phyloP scores from a whole-genome alignment of 2,888 invertebrate genomes.

The Eustalomyia histrio region DNA sequence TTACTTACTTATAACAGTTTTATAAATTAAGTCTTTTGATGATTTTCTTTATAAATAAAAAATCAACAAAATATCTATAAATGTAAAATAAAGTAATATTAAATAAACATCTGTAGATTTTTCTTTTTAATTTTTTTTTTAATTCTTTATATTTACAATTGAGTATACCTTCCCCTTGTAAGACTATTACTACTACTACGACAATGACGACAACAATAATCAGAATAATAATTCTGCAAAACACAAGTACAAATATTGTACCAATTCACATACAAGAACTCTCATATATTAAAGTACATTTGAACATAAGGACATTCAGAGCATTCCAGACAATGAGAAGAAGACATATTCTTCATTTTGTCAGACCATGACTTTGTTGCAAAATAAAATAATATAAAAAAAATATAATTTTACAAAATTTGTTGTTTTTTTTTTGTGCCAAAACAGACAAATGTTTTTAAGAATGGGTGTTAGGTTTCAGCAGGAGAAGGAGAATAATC shows the following conservation, averaged over 20 bases:
- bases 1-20: no score
- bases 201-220: slow-evolving; percentile 30
- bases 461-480: neutral
- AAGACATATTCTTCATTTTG: slow-evolving; percentile 2
- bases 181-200: slow-evolving; percentile 5
- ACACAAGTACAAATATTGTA: neutral
- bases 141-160: no score
- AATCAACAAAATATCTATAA: no score
- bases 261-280: slow-evolving; percentile 1
- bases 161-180: neutral
- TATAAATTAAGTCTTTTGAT: no score
- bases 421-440: neutral
- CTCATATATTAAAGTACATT: slow-evolving; percentile 1
- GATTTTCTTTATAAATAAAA: no score
- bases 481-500: neutral
- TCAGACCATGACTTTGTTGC: neutral
- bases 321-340: neutral
- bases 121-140: no score
- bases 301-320: neutral
- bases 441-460: neutral
- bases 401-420: neutral
- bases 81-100: no score
- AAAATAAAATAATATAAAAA: neutral
- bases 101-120: no score
- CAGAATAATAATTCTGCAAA: slow-evolving; percentile 36